Evolutionary conservation across 1,140 invertebrate species (phyloP), one percentile per base, ranked within the genome.

Genomic region (Hypsibius dujardini): DNA sequence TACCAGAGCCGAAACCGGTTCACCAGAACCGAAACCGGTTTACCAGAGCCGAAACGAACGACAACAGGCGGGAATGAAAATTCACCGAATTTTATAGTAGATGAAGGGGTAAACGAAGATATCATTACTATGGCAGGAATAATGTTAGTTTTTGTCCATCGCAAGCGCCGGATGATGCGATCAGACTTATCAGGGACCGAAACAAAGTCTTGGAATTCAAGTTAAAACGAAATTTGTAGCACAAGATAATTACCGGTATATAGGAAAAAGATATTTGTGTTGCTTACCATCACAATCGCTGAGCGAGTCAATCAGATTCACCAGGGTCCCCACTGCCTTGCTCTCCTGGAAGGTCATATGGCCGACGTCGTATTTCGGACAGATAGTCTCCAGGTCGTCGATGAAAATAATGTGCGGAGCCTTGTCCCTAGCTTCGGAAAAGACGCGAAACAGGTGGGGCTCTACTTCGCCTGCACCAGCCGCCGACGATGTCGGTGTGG

Each of bases 331-430:
- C 1, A 87, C 81, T 0, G 46, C 46, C 70, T 1, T 60, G n/a
- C 47, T 71, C 28, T 50, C n/a, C 56, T 74, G 71, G 28, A 50
- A 70, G n/a, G 50, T 56, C 50, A 56, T 56, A 56, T 74, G 28
- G 7, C 59, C 70, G 1, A 45, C 45, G 50, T 77, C 83, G 72
- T 84, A 82, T 72, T 83, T 85, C 0, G 87, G 84, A 75, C 87
- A 89, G 56, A 91, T 79, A 46, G 82, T 84, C 74, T 90, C 87
- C 47, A 92, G 82, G 77, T 91, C 87, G 79, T 91, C 88, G 45
- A 91, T 82, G 47, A 90, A 77, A 74, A 92, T 82, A 47, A 91
- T 81, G 75, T 83, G 84, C 1, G 88, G 87, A 72, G 83, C 69
- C 67, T 71, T 70, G 46, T 46, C 56, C 69, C 70, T 71, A 3